Percentiles rank a stretch among this genome's conserved stretches.
Conservation (phyloP, 2,797 vertebrate species). For the Chelon labrosus region DNA sequence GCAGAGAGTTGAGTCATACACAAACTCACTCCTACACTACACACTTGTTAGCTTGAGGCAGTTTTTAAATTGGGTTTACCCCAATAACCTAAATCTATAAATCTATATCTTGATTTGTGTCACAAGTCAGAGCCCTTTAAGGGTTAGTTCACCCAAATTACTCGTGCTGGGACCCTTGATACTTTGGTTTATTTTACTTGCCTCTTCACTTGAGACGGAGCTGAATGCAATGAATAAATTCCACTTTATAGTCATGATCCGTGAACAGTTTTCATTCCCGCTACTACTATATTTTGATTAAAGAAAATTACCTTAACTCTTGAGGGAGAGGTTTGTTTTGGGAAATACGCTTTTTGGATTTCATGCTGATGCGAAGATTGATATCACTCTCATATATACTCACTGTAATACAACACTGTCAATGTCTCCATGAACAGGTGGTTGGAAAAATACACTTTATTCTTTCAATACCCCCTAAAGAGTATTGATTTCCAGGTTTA, state of each 20-base stretch:
- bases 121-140: neutral
- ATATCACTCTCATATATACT: neutral
- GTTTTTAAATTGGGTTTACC: constrained; percentile 23
- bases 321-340: neutral
- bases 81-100: constrained; percentile 36
- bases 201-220: neutral
- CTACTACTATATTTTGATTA: neutral
- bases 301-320: neutral
- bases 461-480: too few species aligned
- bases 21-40: constrained; percentile 30
- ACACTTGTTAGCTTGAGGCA: constrained; percentile 18
- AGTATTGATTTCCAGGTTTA: neutral
- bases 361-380: constrained; percentile 1
- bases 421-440: neutral
- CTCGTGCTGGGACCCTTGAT: neutral
- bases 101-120: constrained; percentile 33
- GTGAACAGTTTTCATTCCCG: neutral
- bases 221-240: neutral
- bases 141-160: constrained; percentile 7
- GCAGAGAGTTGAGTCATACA: constrained; percentile 48
- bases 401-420: neutral
- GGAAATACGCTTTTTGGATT: neutral
- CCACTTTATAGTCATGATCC: too few species aligned
- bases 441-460: neutral
- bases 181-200: neutral